Base-by-base conservation (phyloP, 2,113 vertebrate genomes). In the Suncus etruscus region DNA sequence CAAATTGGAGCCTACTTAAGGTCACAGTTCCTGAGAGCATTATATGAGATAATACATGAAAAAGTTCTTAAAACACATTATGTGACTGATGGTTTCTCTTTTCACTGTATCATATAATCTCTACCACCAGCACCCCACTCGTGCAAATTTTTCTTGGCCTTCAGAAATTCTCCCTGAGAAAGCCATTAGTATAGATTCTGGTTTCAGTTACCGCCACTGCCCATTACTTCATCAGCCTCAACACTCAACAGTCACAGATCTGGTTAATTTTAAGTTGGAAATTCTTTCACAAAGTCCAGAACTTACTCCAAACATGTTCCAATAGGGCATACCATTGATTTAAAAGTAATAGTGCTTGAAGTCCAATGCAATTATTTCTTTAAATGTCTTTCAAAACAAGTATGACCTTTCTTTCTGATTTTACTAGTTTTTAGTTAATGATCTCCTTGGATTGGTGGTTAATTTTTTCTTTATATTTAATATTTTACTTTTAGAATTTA, bases 81-180 rank as follows among this genome's bases (percentile, higher is more conserved):
- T 50, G 16, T 31, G 8, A 81, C 86, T 74, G 81, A 65, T 89
- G 29, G 4, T 70, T 12, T 92, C 47, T 77, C 14, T 92, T 85
- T 82, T 73, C 4, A 68, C n/a, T 80, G 16, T 16, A 78, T 65
- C 82, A 75, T 73, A 25, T 78, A 73, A 76, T 54, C 54, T 16
- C 54, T 54, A 54, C 54, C 39, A 39, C 39, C 39, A 39, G 3
- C 39, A 39, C 39, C 47, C 72, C 61, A 22, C 15, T 6, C 0
- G 0, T 32, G 18, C 7, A 15, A 63, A 32, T 66, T 87, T 88
- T 76, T 86, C 25, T 83, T 83, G 70, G 69, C 63, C 58, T 15
- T 25, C 70, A 83, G 94, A 92, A 69, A 22, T 65, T 92, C 3
- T 39, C 58, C 82, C 65, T 92, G 54, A 78, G 84, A 70, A 94